Conservation (phyloP, 2,797 vertebrate species). For the Coendou prehensilis region DNA sequence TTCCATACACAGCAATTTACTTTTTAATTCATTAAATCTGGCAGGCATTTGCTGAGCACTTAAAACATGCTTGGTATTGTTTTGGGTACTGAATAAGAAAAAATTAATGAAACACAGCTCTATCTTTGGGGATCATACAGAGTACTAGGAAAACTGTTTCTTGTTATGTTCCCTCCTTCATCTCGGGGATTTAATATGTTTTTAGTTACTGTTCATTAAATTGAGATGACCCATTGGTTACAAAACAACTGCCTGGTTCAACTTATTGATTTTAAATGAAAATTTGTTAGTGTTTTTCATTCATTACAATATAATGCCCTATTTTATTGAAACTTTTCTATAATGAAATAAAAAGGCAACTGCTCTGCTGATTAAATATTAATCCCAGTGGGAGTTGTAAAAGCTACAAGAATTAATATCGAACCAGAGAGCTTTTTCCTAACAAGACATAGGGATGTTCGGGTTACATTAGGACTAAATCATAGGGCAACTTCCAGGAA, state of each 20-base stretch:
- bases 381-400: conserved; percentile 72
- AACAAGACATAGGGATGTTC: conserved; percentile 19
- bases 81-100: not conserved
- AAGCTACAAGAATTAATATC: conserved; percentile 66
- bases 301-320: conserved; percentile 63
- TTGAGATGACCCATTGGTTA: conserved; percentile 72
- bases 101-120: not conserved
- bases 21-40: not conserved
- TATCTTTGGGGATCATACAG: not conserved
- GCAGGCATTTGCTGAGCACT: conserved; percentile 19
- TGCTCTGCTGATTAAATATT: conserved; percentile 76
- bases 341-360: conserved; percentile 76
- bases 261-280: conserved; percentile 82
- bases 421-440: conserved; percentile 53
- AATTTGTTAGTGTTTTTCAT: conserved; percentile 69
- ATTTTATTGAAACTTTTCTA: conserved; percentile 53
- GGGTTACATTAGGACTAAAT: not conserved
- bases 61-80: not conserved
- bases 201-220: conserved; percentile 81
- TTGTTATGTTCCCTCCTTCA: not conserved
- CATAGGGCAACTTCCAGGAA: conserved; percentile 21
- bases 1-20: not conserved
- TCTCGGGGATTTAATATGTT: conserved; percentile 57
- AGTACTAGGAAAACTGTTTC: not conserved
- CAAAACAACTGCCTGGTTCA: conserved; percentile 66